Percentiles rank a stretch among this genome's conserved stretches.
Evolutionary conservation across 1,140 invertebrate genomes (phyloP).

Genomic region (Helicoverpa zea): DNA sequence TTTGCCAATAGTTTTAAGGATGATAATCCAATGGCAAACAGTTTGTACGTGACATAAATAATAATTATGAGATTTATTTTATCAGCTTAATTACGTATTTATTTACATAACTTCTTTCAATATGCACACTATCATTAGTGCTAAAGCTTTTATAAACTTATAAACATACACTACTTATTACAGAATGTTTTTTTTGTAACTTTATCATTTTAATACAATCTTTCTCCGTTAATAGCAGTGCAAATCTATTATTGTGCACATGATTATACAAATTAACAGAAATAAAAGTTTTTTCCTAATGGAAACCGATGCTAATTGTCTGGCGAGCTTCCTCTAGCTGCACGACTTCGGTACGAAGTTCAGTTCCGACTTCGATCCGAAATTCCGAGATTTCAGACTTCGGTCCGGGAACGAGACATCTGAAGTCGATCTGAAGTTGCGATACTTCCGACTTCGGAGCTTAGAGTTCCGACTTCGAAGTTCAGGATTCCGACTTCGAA

Average conservation of each 20-base stretch:
- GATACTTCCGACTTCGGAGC: no score
- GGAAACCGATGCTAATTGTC: no score
- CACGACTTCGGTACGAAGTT: no score
- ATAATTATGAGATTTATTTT: slow-evolving; percentile 26
- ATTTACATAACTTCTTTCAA: slow-evolving; percentile 19
- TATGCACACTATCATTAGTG: neutral
- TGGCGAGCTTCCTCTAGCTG: no score
- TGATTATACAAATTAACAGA: neutral
- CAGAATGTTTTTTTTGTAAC: slow-evolving; percentile 13
- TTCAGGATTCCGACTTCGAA: neutral
- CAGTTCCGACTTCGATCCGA: no score
- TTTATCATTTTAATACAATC: no score
- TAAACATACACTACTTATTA: neutral
- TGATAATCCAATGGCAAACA: slow-evolving; percentile 17
- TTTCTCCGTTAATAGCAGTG: neutral
- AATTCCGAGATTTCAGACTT: no score
- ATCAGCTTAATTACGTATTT: slow-evolving; percentile 1
- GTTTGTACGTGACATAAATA: slow-evolving; percentile 24
- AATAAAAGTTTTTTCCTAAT: neutral
- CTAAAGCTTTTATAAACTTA: neutral
- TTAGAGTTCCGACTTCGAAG: neutral
- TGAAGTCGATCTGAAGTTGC: no score
- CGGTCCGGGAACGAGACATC: no score
- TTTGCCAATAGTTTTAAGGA: neutral
- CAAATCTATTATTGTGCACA: neutral